A percentile compares a stretch with the other conserved stretches of the same genome.
phyloP scores from a whole-genome alignment of 2,797 vertebrate genomes.

The Melanotaenia maccullochi region DNA sequence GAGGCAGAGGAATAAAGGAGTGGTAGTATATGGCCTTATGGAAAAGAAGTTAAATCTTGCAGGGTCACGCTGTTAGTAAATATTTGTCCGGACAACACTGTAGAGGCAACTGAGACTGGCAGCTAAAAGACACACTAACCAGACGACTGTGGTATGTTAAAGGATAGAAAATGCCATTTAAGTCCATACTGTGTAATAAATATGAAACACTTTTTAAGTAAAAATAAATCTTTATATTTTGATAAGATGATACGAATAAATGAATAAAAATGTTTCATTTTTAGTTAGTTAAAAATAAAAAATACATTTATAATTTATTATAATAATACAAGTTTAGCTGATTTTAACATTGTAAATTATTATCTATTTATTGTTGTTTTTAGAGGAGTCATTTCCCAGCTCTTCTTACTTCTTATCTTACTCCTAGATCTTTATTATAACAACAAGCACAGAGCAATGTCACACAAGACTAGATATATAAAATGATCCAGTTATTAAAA shows the following conservation, averaged over 20 bases:
- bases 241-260: too few species aligned
- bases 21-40: constrained; percentile 10
- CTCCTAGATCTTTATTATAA: neutral
- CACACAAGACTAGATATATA: neutral
- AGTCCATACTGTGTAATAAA: neutral
- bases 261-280: too few species aligned
- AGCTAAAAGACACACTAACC: neutral
- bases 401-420: neutral
- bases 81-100: constrained; percentile 1
- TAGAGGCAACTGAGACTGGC: neutral
- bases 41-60: neutral
- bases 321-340: too few species aligned
- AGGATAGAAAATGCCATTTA: neutral
- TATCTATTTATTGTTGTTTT: too few species aligned
- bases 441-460: neutral
- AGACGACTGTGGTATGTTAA: too few species aligned
- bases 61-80: constrained; percentile 43
- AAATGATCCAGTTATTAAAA: neutral
- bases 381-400: neutral
- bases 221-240: too few species aligned
- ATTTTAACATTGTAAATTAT: too few species aligned
- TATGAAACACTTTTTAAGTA: too few species aligned
- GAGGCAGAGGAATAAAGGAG: constrained; percentile 17
- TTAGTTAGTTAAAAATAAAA: too few species aligned
- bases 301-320: too few species aligned